These are phyloP conservation scores for Psylliodes chrysocephalus DNA, from an alignment of 2,888 invertebrate species.

Conservation along the genomic window DNA sequence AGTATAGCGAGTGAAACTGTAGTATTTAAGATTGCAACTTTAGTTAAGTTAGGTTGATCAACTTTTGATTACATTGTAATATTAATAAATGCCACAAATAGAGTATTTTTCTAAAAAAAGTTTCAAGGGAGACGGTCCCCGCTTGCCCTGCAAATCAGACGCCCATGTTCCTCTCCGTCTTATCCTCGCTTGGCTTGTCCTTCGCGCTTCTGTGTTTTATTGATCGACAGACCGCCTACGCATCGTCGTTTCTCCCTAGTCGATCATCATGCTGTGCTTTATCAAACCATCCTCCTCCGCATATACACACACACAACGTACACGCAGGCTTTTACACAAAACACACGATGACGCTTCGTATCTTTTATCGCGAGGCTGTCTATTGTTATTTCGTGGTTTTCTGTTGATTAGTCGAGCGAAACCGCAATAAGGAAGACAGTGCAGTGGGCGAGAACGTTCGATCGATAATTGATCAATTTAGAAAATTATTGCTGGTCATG, in stretches of 20 bases:
- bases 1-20: too few species aligned
- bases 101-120: too few species aligned
- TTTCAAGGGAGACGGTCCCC: too few species aligned
- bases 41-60: too few species aligned
- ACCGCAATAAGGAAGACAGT: slow-evolving; percentile 28
- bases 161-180: slow-evolving; percentile 18
- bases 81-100: too few species aligned
- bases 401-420: slow-evolving; percentile 25
- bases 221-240: slow-evolving; percentile 44
- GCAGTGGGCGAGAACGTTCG: slow-evolving; percentile 17
- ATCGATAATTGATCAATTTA: slow-evolving; percentile 21
- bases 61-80: too few species aligned
- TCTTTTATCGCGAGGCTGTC: slow-evolving; percentile 28
- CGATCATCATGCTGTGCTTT: slow-evolving; percentile 38
- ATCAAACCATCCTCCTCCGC: slow-evolving; percentile 32
- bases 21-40: too few species aligned
- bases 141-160: neutral
- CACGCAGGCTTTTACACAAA: slow-evolving; percentile 13
- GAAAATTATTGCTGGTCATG: slow-evolving; percentile 7
- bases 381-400: slow-evolving; percentile 34
- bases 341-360: slow-evolving; percentile 32
- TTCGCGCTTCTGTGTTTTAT: slow-evolving; percentile 42
- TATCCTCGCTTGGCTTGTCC: slow-evolving; percentile 29
- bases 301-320: slow-evolving; percentile 14
- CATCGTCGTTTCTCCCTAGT: slow-evolving; percentile 33